Base-by-base conservation (phyloP, 2,888 invertebrate genomes). In the Drosophila mulleri region DNA sequence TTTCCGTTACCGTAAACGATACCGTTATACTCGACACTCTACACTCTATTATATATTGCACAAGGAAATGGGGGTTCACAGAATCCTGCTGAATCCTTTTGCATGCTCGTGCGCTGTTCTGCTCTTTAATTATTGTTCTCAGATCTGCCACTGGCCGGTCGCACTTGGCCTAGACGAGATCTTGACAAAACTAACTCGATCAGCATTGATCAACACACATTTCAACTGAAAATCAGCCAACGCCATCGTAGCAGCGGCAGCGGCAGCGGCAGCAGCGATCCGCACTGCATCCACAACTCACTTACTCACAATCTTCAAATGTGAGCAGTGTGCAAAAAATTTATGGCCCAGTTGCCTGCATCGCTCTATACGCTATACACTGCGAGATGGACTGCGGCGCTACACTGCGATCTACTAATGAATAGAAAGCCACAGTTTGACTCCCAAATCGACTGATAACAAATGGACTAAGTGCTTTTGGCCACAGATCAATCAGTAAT, bases 101-200 rank as follows among this genome's bases (percentile, higher is more conserved):
- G 57, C 41, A 29, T 29, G 29, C 29, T 29, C 52, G 18, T 42
- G 60, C 16, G 23, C 6, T 9, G n/a, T 42, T 58, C 44, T 58
- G 48, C 39, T 61, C 45, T 44, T 37, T 61, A 37, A 16, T 23
- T 67, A 39, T 56, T 48, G 48, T 47, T 26, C 52, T 48, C 58
- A 32, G 48, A 23, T 57, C 50, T 50, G 57, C 60, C 45, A 56
- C 65, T 69, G 67, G 69, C 78, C 78, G 74, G 63, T 76, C 79
- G 82, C 90, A 90, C 90, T 91, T 89, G 82, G 85, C 90, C 87
- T 89, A 89, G 80, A 91, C 91, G 90, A 90, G 91, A 90, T 92
- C 91, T 90, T 83, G 86, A 87, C 89, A 83, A 89, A 91, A 91
- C 91, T 92, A 88, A 91, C 91, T 89, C 88, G 90, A 91, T 90